These are phyloP conservation scores for Misgurnus mizolepis DNA, from an alignment of 2,113 vertebrate genomes.

Conservation along the genomic window DNA sequence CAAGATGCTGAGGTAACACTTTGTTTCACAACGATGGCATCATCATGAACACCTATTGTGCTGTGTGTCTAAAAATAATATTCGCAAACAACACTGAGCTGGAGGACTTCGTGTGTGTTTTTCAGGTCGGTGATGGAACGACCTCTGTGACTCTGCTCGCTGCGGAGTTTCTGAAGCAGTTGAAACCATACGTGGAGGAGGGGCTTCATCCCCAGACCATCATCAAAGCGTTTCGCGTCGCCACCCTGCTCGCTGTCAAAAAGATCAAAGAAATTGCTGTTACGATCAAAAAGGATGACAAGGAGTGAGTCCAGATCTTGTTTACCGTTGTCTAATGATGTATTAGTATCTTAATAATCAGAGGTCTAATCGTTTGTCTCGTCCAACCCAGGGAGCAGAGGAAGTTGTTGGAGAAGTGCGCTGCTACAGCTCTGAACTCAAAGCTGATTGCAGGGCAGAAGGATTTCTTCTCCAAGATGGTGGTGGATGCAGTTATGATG, in stretches of 20 bases:
- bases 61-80: neutral
- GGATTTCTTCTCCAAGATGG: constrained; percentile 91
- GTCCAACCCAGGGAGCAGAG: constrained; percentile 83
- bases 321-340: neutral
- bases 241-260: constrained; percentile 87
- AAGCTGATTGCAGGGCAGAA: constrained; percentile 95
- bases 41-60: neutral
- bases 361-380: neutral
- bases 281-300: constrained; percentile 89
- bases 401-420: constrained; percentile 89
- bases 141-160: constrained; percentile 95
- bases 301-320: constrained; percentile 78
- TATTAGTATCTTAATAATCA: neutral
- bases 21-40: neutral
- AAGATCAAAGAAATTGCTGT: constrained; percentile 92
- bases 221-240: constrained; percentile 92
- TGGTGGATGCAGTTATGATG: constrained; percentile 94
- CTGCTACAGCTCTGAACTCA: constrained; percentile 91
- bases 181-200: constrained; percentile 94
- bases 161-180: constrained; percentile 94
- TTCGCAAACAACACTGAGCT: too few relatives aligned
- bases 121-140: constrained; percentile 93
- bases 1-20: constrained; percentile 92
- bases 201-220: constrained; percentile 97
- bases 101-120: neutral